Percentiles rank a stretch among this genome's conserved stretches.
Conservation (phyloP, 2,797 vertebrate species). For the Amblyopsis hoosieri region DNA sequence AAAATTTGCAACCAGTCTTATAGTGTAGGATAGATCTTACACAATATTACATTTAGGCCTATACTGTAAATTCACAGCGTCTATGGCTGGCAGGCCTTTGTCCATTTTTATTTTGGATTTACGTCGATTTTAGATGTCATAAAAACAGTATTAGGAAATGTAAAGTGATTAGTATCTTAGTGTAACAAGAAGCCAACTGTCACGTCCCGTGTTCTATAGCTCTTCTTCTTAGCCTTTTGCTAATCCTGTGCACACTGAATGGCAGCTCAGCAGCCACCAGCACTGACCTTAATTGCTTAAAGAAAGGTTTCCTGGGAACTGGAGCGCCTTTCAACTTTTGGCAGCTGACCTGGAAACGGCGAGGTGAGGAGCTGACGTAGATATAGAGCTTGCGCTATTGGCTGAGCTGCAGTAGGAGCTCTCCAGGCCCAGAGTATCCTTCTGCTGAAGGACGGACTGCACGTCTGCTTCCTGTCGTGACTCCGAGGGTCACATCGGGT, state of each 20-base stretch:
- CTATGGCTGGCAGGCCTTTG: too few species aligned
- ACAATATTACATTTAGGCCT: too few species aligned
- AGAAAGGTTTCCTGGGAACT: slow-evolving; percentile 58
- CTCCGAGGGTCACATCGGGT: slow-evolving; percentile 37
- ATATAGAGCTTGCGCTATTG: slow-evolving; percentile 13
- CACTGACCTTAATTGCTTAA: slow-evolving; percentile 58
- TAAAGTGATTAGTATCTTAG: too few species aligned
- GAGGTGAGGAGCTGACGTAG: slow-evolving; percentile 38
- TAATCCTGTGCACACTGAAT: slow-evolving; percentile 37
- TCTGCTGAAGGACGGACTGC: slow-evolving; percentile 49
- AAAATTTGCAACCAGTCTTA: too few species aligned
- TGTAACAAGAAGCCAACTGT: too few species aligned
- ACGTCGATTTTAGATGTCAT: too few species aligned
- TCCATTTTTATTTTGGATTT: too few species aligned
- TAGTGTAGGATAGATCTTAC: too few species aligned
- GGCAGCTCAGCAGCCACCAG: slow-evolving; percentile 12
- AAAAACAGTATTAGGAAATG: too few species aligned
- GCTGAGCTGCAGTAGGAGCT: slow-evolving; percentile 6
- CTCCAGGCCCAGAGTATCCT: slow-evolving; percentile 23
- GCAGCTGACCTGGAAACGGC: slow-evolving; percentile 57
- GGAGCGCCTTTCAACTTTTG: slow-evolving; percentile 12
- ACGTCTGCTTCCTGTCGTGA: slow-evolving; percentile 68
- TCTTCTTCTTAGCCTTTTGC: slow-evolving; percentile 52
- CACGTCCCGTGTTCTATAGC: not conserved
- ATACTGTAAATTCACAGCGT: too few species aligned